Percentiles rank a stretch among this genome's conserved stretches.
phyloP scores from a whole-genome alignment of 2,888 invertebrate genomes.

The Prosapia bicincta region DNA sequence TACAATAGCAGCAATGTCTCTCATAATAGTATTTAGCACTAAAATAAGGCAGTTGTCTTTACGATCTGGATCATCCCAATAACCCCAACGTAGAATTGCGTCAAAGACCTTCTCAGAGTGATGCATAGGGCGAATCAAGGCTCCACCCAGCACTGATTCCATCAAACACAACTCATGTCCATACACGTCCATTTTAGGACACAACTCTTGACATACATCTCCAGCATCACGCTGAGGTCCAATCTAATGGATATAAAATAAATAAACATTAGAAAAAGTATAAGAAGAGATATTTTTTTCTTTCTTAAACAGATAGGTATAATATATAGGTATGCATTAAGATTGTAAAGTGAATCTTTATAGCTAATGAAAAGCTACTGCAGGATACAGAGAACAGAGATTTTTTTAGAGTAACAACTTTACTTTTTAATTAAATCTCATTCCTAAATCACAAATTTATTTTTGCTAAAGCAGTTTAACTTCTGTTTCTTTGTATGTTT shows the following conservation, averaged over 20 bases:
- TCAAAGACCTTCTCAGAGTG: constrained; percentile 61
- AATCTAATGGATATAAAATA: constrained; percentile 54
- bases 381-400: too few species aligned
- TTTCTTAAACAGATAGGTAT: too few species aligned
- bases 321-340: too few species aligned
- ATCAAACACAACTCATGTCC: constrained; percentile 67
- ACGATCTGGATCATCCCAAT: constrained; percentile 83
- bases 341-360: constrained; percentile 16
- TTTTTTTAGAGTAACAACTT: too few species aligned
- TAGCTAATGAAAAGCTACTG: too few species aligned
- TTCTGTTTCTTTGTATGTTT: too few species aligned
- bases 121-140: constrained; percentile 72
- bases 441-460: too few species aligned
- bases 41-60: constrained; percentile 77
- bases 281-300: constrained; percentile 4
- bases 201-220: constrained; percentile 69
- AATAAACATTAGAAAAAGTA: constrained; percentile 16
- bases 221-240: constrained; percentile 74
- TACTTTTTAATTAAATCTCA: too few species aligned
- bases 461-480: too few species aligned
- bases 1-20: constrained; percentile 47
- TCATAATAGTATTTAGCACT: constrained; percentile 47
- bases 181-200: constrained; percentile 59
- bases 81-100: constrained; percentile 74
- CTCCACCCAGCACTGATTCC: constrained; percentile 74